Percentiles rank a stretch among this genome's conserved stretches.
Conservation (phyloP, 92 coral and sea anemone species). For the Blastomussa wellsi region DNA sequence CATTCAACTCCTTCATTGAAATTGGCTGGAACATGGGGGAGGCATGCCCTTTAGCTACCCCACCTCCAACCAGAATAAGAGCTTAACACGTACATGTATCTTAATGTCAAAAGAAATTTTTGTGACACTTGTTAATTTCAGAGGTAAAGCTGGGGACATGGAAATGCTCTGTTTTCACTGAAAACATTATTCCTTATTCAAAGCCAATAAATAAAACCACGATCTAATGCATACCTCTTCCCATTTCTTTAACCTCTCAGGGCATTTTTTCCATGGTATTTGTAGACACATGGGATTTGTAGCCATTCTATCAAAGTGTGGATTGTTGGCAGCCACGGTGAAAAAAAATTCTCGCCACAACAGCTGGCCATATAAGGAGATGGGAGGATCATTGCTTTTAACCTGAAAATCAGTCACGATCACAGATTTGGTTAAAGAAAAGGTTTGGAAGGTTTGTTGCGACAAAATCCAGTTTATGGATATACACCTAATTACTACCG, state of each 20-base stretch:
- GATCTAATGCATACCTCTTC: slow-evolving; percentile 51
- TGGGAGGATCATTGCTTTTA: slow-evolving; percentile 67
- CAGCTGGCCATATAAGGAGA: slow-evolving; percentile 82
- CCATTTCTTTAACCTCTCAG: slow-evolving; percentile 61
- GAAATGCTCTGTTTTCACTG: no score
- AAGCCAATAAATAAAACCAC: background rate
- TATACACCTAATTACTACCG: no score
- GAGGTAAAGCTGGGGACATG: no score
- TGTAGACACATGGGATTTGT: slow-evolving; percentile 76
- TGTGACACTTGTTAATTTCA: no score
- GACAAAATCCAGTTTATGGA: no score
- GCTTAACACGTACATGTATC: no score
- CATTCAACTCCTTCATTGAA: no score
- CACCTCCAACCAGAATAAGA: no score
- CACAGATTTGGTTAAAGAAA: background rate
- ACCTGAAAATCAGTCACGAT: slow-evolving; percentile 47
- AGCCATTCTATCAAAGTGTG: slow-evolving; percentile 78
- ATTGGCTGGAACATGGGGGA: no score
- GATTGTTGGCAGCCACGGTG: slow-evolving; percentile 77
- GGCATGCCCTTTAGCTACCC: no score
- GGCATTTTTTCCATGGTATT: slow-evolving; percentile 75
- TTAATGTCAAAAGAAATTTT: no score
- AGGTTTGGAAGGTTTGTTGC: background rate
- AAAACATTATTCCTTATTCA: no score
- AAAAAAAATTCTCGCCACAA: slow-evolving; percentile 90